phyloP scores from a whole-genome alignment of 2,113 vertebrate species.

The Passerina amoena region DNA sequence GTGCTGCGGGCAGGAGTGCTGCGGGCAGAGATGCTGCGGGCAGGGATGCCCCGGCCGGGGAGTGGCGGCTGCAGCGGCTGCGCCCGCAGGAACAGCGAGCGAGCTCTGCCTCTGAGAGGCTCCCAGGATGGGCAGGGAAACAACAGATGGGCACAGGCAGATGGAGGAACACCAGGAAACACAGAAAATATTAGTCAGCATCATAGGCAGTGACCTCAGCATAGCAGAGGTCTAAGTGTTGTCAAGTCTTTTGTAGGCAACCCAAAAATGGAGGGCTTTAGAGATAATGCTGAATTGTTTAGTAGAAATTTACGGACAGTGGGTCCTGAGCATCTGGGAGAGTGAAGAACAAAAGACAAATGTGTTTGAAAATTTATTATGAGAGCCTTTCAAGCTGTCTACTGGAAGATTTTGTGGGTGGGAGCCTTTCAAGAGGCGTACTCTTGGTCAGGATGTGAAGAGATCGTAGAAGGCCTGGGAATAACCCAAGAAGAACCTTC shows the following conservation, averaged over 20 bases:
- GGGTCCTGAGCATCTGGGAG: neutral
- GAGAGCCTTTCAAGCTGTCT: neutral
- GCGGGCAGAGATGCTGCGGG: neutral
- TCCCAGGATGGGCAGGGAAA: conserved; percentile 9
- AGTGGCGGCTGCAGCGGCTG: neutral
- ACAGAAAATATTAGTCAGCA: conserved; percentile 66
- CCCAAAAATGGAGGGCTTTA: neutral
- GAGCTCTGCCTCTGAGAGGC: neutral
- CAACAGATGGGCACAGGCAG: conserved; percentile 47
- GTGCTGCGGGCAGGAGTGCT: neutral
- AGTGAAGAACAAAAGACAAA: neutral
- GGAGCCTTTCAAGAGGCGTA: neutral
- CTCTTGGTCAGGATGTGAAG: neutral
- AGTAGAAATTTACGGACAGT: neutral
- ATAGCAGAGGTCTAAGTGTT: conserved; percentile 28
- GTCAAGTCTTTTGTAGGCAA: conserved; percentile 18
- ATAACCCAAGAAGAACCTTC: neutral
- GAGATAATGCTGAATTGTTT: neutral
- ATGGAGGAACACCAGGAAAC: conserved; percentile 59
- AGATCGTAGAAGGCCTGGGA: neutral
- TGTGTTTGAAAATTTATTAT: neutral
- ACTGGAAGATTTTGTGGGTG: neutral
- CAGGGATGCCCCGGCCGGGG: accelerated
- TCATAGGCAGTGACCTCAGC: conserved; percentile 53
- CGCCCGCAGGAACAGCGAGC: neutral